phyloP scores from a whole-genome alignment of 2,797 vertebrate species.

The Pseudochaenichthys georgianus region DNA sequence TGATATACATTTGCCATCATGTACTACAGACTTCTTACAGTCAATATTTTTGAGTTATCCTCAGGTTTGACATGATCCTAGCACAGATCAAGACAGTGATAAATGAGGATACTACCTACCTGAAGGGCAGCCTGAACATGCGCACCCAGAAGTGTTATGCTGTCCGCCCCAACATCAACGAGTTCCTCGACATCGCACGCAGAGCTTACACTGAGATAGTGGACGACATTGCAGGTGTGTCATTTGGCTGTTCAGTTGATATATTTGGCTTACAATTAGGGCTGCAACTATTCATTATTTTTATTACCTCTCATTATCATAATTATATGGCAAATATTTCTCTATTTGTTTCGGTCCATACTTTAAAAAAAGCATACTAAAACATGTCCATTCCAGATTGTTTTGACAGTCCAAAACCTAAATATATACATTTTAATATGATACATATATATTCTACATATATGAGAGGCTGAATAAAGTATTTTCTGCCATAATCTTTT shows the following conservation, averaged over 20 bases:
- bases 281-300: too few species aligned
- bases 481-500: too few species aligned
- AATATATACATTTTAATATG: too few species aligned
- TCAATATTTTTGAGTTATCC: not conserved
- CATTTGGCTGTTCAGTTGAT: not conserved
- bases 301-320: too few species aligned
- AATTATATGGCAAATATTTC: too few species aligned
- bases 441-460: too few species aligned
- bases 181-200: slow-evolving; percentile 95
- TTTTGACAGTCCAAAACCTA: too few species aligned
- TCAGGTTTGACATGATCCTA: slow-evolving; percentile 92
- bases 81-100: slow-evolving; percentile 95
- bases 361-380: too few species aligned
- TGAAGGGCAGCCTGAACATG: slow-evolving; percentile 95
- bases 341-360: too few species aligned
- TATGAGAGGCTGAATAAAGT: too few species aligned
- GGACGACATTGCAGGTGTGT: slow-evolving; percentile 95
- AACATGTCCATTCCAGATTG: too few species aligned
- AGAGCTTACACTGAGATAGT: slow-evolving; percentile 97
- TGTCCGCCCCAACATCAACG: slow-evolving; percentile 93
- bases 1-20: not conserved
- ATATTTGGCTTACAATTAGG: not conserved
- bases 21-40: not conserved
- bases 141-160: slow-evolving; percentile 98
- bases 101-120: slow-evolving; percentile 91